phyloP scores from a whole-genome alignment of 2,797 vertebrate species.

The Lacerta agilis region DNA sequence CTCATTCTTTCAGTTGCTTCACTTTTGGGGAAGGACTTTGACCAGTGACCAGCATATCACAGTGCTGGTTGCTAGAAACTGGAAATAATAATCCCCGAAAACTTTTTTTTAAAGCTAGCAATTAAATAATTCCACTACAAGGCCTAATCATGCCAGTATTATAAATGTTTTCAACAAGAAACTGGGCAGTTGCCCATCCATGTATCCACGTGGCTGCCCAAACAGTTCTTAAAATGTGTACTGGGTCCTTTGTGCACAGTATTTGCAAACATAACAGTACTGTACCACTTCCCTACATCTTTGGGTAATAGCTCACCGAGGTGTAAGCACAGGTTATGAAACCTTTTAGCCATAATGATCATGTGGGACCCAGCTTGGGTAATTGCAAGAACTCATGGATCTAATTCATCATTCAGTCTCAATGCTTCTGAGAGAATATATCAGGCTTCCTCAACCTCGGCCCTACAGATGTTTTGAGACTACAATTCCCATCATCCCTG shows the following conservation, averaged over 20 bases:
- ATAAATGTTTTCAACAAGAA: neutral
- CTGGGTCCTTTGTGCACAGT: neutral
- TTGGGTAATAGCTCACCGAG: neutral
- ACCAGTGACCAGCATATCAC: slow-evolving; percentile 8
- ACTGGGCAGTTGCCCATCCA: neutral
- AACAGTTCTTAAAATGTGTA: neutral
- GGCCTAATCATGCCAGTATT: neutral
- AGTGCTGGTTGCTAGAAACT: slow-evolving; percentile 18
- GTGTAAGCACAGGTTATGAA: neutral
- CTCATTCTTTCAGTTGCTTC: neutral
- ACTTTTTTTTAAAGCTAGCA: slow-evolving; percentile 34
- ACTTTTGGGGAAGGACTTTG: slow-evolving; percentile 7
- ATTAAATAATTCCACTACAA: slow-evolving; percentile 5
- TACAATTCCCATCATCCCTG: too few relatives aligned
- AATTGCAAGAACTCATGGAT: neutral
- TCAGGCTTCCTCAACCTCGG: too few relatives aligned
- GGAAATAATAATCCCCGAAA: neutral
- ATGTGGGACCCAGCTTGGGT: neutral
- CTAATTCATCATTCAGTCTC: neutral
- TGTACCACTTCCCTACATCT: neutral
- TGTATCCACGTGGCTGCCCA: neutral
- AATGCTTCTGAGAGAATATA: neutral
- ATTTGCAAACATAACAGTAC: neutral
- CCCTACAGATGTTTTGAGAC: too few relatives aligned
- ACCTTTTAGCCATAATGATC: neutral